Percentiles rank a stretch among this genome's conserved stretches.
Conservation (phyloP, 2,797 vertebrate genomes). For the Eleutherodactylus coqui region DNA sequence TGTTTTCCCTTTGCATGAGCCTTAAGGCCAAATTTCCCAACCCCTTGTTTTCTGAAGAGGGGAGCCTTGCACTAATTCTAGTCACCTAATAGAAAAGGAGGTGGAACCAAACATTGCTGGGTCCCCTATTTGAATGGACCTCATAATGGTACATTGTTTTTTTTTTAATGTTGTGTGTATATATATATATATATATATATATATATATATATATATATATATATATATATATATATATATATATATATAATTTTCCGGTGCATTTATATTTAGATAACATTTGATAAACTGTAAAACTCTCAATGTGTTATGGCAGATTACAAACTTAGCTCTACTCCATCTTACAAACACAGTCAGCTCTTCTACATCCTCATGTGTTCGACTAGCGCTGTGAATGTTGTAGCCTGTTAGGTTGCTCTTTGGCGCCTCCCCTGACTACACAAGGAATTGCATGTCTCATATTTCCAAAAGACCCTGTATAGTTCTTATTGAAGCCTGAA, state of each 20-base stretch:
- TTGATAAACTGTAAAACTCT: neutral
- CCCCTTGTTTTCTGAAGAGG: too few relatives aligned
- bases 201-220: neutral
- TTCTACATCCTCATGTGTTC: neutral
- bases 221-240: neutral
- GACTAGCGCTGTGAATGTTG: neutral
- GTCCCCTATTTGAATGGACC: too few relatives aligned
- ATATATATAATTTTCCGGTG: neutral
- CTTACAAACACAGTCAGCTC: neutral
- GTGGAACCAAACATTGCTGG: too few relatives aligned
- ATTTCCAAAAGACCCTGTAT: neutral
- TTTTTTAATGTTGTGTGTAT: too few relatives aligned
- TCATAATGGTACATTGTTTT: too few relatives aligned
- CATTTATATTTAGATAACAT: neutral
- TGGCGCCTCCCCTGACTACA: conserved; percentile 69
- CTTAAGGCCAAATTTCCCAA: too few relatives aligned
- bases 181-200: too few relatives aligned
- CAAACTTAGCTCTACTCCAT: neutral
- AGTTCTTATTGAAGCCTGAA: too few relatives aligned
- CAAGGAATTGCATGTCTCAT: neutral
- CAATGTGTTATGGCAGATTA: neutral
- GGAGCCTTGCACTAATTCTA: too few relatives aligned
- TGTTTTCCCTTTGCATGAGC: too few relatives aligned
- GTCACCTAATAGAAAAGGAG: too few relatives aligned
- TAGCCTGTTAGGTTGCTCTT: conserved; percentile 63